Evolutionary conservation across 1,140 invertebrate species (phyloP).

Genomic region (Calephelis nemesis): DNA sequence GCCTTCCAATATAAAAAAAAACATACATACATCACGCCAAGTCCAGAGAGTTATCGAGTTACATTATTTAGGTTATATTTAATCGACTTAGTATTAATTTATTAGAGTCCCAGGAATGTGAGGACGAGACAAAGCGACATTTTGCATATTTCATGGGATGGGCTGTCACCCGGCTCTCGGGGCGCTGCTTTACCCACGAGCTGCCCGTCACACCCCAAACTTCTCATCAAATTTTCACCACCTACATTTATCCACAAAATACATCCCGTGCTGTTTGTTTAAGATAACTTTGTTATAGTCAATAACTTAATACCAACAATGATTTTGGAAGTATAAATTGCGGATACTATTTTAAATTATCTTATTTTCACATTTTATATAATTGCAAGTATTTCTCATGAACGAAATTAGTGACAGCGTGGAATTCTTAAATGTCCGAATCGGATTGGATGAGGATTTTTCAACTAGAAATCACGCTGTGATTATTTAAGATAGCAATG

Average conservation of each 20-base stretch:
- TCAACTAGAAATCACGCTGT: too few relatives aligned
- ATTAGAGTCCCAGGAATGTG: neutral
- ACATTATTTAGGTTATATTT: neutral
- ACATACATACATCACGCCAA: too few relatives aligned
- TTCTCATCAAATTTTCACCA: constrained; percentile 42
- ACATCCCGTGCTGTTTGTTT: neutral
- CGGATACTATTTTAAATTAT: too few relatives aligned
- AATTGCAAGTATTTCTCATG: too few relatives aligned
- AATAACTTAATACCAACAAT: neutral
- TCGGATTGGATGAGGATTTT: too few relatives aligned
- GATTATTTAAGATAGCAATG: too few relatives aligned
- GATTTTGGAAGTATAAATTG: neutral
- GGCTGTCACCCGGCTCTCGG: constrained; percentile 10
- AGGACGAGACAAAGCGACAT: neutral
- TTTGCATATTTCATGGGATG: constrained; percentile 10
- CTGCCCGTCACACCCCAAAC: constrained; percentile 11
- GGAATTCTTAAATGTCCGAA: too few relatives aligned
- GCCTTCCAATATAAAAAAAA: too few relatives aligned
- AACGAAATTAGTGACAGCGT: too few relatives aligned
- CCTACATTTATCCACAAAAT: constrained; percentile 4
- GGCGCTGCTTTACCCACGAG: neutral
- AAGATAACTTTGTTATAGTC: neutral
- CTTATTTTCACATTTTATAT: too few relatives aligned
- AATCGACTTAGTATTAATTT: neutral
- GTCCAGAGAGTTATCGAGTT: too few relatives aligned